Evolutionary conservation across 2,888 invertebrate genomes (phyloP).

Genomic region (Hypolimnas misippus): DNA sequence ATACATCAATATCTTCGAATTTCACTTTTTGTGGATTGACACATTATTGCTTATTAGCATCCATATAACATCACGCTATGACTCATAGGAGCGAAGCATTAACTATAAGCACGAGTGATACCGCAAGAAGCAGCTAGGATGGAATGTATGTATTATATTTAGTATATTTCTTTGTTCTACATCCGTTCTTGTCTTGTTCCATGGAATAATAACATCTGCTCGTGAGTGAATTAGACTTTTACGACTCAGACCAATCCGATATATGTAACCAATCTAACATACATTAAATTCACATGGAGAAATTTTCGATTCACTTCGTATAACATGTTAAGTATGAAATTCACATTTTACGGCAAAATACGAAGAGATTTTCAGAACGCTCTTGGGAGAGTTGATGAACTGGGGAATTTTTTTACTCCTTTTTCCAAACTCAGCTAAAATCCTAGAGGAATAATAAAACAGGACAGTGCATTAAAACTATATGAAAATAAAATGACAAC

Average conservation of each 20-base stretch:
- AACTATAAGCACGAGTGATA: no score
- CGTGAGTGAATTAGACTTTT: slow-evolving; percentile 18
- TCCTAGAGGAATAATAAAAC: background rate
- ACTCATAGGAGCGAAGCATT: no score
- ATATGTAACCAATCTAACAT: slow-evolving; percentile 22
- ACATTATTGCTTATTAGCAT: no score
- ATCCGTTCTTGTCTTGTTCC: background rate
- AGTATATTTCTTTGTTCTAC: no score
- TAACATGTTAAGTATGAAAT: background rate
- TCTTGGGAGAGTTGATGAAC: background rate
- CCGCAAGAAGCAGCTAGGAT: no score
- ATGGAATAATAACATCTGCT: background rate
- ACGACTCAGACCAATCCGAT: slow-evolving; percentile 24
- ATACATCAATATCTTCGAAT: no score
- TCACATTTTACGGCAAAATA: slow-evolving; percentile 9
- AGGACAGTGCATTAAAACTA: background rate
- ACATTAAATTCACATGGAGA: background rate
- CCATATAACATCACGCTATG: no score
- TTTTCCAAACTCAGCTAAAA: background rate
- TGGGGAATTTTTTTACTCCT: background rate
- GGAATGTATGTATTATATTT: no score
- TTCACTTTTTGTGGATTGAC: no score
- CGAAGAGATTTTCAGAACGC: background rate
- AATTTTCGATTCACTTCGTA: background rate
- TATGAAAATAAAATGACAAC: background rate